Conservation (phyloP, 2,797 vertebrate species). For the Propithecus deckenii region DNA sequence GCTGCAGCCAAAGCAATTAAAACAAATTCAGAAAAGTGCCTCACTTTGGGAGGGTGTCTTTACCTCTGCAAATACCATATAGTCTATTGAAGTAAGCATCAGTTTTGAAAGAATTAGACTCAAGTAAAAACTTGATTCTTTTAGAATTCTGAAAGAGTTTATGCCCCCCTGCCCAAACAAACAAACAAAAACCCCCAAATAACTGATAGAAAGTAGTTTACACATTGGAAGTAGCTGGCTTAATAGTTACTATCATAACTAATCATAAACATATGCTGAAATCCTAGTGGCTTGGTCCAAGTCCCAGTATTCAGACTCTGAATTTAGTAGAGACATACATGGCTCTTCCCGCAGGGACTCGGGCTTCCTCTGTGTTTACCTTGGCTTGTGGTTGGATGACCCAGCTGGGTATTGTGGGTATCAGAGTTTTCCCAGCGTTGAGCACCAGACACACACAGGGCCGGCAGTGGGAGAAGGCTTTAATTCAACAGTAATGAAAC, state of each 20-base stretch:
- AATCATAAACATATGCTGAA: neutral
- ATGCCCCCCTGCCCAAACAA: neutral
- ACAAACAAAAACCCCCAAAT: neutral
- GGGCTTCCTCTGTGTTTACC: neutral
- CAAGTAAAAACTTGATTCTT: neutral
- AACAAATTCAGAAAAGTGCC: neutral
- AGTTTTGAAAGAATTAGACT: neutral
- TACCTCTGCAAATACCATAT: neutral
- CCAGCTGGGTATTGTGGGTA: neutral
- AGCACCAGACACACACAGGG: neutral
- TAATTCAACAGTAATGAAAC: conserved; percentile 50
- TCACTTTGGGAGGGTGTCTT: neutral
- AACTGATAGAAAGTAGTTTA: neutral
- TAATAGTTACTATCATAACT: neutral
- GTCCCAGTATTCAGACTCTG: neutral
- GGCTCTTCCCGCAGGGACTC: neutral
- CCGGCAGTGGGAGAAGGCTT: conserved; percentile 63
- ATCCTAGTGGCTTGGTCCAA: neutral
- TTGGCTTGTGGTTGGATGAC: neutral
- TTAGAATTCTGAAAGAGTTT: conserved; percentile 6
- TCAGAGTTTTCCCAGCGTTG: neutral
- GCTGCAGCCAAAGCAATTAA: neutral
- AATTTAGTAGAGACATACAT: neutral
- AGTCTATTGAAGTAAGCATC: neutral
- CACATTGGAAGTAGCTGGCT: neutral